Conservation (phyloP, 1,140 invertebrate genomes). For the Oreohelix idahoensis region DNA sequence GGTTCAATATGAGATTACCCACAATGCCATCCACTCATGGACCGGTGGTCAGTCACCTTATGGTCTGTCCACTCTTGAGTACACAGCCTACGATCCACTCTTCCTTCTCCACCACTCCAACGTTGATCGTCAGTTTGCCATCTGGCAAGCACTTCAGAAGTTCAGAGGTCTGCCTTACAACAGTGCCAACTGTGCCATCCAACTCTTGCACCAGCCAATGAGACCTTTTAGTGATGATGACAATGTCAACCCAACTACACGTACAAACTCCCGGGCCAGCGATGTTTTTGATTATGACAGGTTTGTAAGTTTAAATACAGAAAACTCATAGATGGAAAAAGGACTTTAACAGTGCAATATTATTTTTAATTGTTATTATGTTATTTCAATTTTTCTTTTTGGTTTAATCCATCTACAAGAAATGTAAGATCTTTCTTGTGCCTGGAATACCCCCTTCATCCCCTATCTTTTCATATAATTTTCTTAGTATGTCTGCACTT, state of each 20-base stretch:
- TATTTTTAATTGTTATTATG: too few relatives aligned
- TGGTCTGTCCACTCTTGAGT: conserved; percentile 41
- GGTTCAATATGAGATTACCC: conserved; percentile 47
- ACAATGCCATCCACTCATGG: conserved; percentile 46
- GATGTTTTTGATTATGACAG: conserved; percentile 44
- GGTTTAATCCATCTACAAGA: too few relatives aligned
- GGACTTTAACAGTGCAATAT: too few relatives aligned
- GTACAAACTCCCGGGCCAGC: conserved; percentile 34
- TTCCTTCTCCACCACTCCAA: conserved; percentile 45
- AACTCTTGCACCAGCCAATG: conserved; percentile 41
- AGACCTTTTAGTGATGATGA: conserved; percentile 42
- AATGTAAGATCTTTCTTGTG: too few relatives aligned
- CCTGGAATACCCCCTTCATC: too few relatives aligned
- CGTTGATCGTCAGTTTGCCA: conserved; percentile 13
- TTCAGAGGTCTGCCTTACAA: conserved; percentile 45
- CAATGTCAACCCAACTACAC: conserved; percentile 29
- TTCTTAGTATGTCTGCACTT: too few relatives aligned
- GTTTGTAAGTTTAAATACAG: too few relatives aligned
- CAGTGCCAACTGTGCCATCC: conserved; percentile 47
- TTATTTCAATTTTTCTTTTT: too few relatives aligned
- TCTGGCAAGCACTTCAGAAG: conserved; percentile 25
- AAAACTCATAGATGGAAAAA: too few relatives aligned
- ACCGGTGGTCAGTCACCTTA: conserved; percentile 37
- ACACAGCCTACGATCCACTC: conserved; percentile 47
- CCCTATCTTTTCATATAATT: too few relatives aligned